phyloP scores from a whole-genome alignment of 2,113 vertebrate genomes.

The Laticauda colubrina region DNA sequence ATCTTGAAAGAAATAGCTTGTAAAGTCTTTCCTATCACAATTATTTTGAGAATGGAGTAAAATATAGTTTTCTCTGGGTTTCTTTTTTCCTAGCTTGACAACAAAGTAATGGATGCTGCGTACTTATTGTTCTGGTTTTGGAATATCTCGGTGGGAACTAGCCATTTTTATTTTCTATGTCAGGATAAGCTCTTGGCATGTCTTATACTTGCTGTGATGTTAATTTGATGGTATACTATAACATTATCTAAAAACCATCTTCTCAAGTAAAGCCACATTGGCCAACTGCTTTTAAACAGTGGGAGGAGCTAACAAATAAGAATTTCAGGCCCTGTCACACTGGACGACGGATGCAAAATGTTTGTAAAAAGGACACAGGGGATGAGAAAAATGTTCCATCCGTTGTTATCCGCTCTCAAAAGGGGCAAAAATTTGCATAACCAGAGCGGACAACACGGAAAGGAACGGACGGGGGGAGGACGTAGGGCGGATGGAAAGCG shows the following conservation, averaged over 20 bases:
- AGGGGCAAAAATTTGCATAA: no score
- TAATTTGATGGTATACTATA: neutral
- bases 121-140: neutral
- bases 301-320: neutral
- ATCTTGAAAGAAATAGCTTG: neutral
- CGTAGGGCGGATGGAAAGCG: no score
- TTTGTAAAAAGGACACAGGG: no score
- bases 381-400: no score
- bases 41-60: neutral
- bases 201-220: neutral
- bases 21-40: neutral
- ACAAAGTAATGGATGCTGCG: neutral
- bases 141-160: neutral
- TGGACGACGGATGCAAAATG: no score
- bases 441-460: no score
- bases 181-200: neutral
- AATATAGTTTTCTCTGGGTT: neutral
- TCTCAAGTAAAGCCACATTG: neutral
- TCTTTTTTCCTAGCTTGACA: neutral
- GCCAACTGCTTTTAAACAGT: neutral
- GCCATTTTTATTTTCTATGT: neutral
- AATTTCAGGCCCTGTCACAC: neutral
- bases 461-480: no score
- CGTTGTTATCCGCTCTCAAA: no score
- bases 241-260: neutral